Conservation (phyloP, 2,888 invertebrate species). For the Neuroscelio doddi region DNA sequence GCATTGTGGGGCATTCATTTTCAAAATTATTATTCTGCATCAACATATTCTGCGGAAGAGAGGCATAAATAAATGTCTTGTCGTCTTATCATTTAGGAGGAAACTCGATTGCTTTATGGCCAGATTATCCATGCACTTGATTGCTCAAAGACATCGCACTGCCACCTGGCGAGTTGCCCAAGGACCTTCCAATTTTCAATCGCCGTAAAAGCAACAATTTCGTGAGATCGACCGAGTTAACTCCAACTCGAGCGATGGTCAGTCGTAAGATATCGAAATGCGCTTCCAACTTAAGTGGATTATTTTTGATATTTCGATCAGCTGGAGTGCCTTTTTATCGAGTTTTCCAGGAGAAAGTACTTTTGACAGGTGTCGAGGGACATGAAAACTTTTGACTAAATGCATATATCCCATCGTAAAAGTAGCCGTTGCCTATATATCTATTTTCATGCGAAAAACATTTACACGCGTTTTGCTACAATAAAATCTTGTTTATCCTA, state of each 20-base stretch:
- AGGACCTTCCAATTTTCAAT: slow-evolving; percentile 66
- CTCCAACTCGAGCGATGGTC: slow-evolving; percentile 57
- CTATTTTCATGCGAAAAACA: too few species aligned
- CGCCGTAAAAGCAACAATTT: slow-evolving; percentile 68
- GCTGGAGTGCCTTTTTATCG: slow-evolving; percentile 69
- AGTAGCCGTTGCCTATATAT: too few species aligned
- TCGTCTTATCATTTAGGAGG: slow-evolving; percentile 6
- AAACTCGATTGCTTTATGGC: slow-evolving; percentile 29
- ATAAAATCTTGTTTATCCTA: too few species aligned
- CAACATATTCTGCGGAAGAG: slow-evolving; percentile 25
- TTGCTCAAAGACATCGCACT: slow-evolving; percentile 51
- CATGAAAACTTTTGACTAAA: slow-evolving; percentile 46
- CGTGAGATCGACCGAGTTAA: slow-evolving; percentile 53
- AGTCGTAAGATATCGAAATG: slow-evolving; percentile 65
- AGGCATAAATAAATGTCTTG: slow-evolving; percentile 6
- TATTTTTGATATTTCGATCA: slow-evolving; percentile 71
- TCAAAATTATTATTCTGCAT: slow-evolving; percentile 34
- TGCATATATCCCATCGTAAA: slow-evolving; percentile 34
- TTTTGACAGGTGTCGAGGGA: slow-evolving; percentile 60
- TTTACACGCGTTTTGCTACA: too few species aligned
- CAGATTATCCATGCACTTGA: slow-evolving; percentile 39
- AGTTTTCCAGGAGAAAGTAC: slow-evolving; percentile 57
- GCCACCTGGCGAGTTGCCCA: slow-evolving; percentile 67
- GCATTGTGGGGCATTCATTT: too few species aligned
- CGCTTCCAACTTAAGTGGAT: slow-evolving; percentile 66